A percentile compares a stretch with the other conserved stretches of the same genome.
phyloP scores from a whole-genome alignment of 2,888 invertebrate genomes.

The Diarsia rubi region DNA sequence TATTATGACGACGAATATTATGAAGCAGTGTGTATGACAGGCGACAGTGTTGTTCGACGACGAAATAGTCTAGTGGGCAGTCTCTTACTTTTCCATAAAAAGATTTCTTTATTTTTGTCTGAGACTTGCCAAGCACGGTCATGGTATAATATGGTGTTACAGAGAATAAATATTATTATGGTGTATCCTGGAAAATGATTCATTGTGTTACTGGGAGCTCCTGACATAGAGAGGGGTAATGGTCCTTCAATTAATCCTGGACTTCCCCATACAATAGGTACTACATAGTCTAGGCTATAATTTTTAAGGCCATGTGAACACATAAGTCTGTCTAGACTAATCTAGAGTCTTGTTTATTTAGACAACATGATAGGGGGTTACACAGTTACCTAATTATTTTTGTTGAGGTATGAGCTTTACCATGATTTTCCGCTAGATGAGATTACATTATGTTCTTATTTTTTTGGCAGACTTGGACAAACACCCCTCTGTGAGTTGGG shows the following conservation, averaged over 20 bases:
- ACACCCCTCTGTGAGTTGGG: no score
- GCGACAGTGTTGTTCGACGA: not conserved
- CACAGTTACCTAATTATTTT: not conserved
- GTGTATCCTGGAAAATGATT: slow-evolving; percentile 17
- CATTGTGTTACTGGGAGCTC: not conserved
- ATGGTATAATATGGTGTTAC: not conserved
- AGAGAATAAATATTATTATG: not conserved
- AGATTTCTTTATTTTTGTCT: not conserved
- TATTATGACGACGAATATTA: no score
- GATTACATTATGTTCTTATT: not conserved
- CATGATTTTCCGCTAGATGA: not conserved
- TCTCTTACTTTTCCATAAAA: not conserved
- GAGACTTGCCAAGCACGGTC: not conserved
- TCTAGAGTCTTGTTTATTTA: not conserved
- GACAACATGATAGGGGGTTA: not conserved
- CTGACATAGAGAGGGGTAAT: no score
- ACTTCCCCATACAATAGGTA: not conserved
- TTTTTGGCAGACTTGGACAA: not conserved
- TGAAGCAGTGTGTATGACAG: not conserved
- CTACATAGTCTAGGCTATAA: not conserved
- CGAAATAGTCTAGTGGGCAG: not conserved
- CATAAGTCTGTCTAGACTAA: not conserved
- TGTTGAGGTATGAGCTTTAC: not conserved
- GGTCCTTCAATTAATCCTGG: no score
- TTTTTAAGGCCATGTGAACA: not conserved